These are phyloP conservation scores for Lordiphosa clarofinis DNA, from an alignment of 1,140 invertebrate species.

Conservation along the genomic window DNA sequence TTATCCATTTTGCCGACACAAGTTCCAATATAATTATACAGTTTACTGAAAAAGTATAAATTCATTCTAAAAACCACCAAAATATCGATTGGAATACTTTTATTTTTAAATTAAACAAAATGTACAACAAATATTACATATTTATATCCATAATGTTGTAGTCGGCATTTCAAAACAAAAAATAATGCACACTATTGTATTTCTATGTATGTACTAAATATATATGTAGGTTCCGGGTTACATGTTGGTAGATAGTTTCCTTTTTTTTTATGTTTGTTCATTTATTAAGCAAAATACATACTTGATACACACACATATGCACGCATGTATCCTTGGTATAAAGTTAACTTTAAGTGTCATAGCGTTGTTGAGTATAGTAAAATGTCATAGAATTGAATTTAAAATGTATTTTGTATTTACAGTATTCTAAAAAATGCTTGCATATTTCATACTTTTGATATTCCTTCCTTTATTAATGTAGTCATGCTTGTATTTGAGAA, in stretches of 20 bases:
- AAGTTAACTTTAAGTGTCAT: background rate
- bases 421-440: no score
- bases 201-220: constrained; percentile 21
- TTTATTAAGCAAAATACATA: constrained; percentile 18
- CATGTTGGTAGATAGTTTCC: constrained; percentile 5
- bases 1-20: no score
- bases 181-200: constrained; percentile 30
- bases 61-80: no score
- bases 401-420: constrained; percentile 1
- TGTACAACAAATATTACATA: constrained; percentile 52
- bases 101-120: constrained; percentile 48
- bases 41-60: no score
- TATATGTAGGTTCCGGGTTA: constrained; percentile 7
- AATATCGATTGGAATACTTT: constrained; percentile 42
- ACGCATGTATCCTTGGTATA: no score
- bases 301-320: constrained; percentile 17
- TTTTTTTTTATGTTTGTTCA: constrained; percentile 6
- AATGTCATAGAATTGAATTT: no score
- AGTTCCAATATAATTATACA: no score
- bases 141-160: constrained; percentile 34
- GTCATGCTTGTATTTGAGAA: no score
- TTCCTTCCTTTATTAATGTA: no score
- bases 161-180: constrained; percentile 33
- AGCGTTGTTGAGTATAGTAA: constrained; percentile 1
- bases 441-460: constrained; percentile 7